Base-by-base conservation (phyloP, 2,888 invertebrate genomes). In the Campoplex capitator region DNA sequence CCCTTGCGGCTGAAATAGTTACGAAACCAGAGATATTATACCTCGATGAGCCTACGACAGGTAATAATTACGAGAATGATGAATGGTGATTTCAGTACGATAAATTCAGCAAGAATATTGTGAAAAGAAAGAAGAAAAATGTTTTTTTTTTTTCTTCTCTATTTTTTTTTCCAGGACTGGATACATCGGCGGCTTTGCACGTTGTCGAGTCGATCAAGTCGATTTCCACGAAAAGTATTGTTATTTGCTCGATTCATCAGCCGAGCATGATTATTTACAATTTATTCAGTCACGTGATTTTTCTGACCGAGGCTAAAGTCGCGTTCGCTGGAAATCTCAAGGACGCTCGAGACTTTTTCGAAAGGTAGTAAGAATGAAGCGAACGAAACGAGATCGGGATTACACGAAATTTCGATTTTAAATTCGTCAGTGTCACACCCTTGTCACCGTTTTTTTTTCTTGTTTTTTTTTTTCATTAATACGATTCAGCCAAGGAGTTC, bases 201-300 rank as follows among this genome's bases (percentile, higher is more conserved):
- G 95, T 96, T 6, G 94, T 96, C 16, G 93, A 95, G 79, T 94
- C 95, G 9, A 88, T 94, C 68, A 94, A 85, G 86, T 88, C 82
- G 88, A 92, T 92, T 79, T 91, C 94, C 9, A 91, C 92, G 13
- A 93, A 93, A 85, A 95, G 95, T 0, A 95, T 95, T 0, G 94
- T 96, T 38, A 90, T 96, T 73, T 95, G 95, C 88, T 95, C 96
- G 8, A 96, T 96, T 85, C 96, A 96, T 91, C 96, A 96, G 89
- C 96, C 96, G 0, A 94, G 95, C 16, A 95, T 95, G 65, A 95
- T 95, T 87, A 89, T 94, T 65, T 96, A 95, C 88, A 94, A 94
- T 42, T 91, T 95, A 88, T 96, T 96, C 92, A 95, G 95, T 88
- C 93, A 92, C 32, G 91, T 95, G 1, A 88, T 94, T 42, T 92